These are phyloP conservation scores for Coregonus suidteri DNA, from an alignment of 2,797 vertebrate species.

Conservation along the genomic window DNA sequence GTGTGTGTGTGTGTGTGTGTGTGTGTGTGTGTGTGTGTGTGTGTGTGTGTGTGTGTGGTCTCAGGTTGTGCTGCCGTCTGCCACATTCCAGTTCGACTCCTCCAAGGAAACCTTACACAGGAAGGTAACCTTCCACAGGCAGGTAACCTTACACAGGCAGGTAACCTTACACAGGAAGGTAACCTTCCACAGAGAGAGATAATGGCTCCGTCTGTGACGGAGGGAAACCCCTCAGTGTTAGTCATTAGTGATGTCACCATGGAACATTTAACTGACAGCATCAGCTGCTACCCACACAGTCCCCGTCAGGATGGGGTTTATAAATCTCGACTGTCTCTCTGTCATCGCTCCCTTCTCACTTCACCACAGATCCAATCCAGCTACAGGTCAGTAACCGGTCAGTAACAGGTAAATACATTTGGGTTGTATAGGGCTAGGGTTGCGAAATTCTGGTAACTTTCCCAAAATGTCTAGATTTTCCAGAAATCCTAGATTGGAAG, in stretches of 20 bases:
- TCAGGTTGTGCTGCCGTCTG: conserved; percentile 15
- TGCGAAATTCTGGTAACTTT: too few relatives aligned
- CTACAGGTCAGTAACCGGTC: too few relatives aligned
- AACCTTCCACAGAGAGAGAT: conserved; percentile 34
- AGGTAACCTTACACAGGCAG: conserved; percentile 29
- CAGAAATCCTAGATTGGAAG: too few relatives aligned
- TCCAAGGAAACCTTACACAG: conserved; percentile 34
- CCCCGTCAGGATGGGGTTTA: conserved; percentile 51
- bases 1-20: neutral
- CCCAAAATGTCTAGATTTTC: too few relatives aligned
- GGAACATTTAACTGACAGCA: conserved; percentile 30
- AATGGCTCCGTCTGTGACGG: conserved; percentile 25
- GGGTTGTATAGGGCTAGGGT: too few relatives aligned
- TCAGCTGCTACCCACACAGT: conserved; percentile 42
- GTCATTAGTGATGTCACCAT: conserved; percentile 66
- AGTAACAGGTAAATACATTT: too few relatives aligned
- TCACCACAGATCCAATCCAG: neutral
- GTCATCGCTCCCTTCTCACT: too few relatives aligned
- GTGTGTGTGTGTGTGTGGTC: conserved; percentile 20
- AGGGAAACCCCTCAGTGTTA: conserved; percentile 37
- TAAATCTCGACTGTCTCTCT: conserved; percentile 43
- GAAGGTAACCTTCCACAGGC: neutral
- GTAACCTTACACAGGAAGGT: conserved; percentile 29
- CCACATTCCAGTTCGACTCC: conserved; percentile 32
- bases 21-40: too few relatives aligned